These are phyloP conservation scores for Coreius guichenoti DNA, from an alignment of 2,797 vertebrate species.

Conservation along the genomic window DNA sequence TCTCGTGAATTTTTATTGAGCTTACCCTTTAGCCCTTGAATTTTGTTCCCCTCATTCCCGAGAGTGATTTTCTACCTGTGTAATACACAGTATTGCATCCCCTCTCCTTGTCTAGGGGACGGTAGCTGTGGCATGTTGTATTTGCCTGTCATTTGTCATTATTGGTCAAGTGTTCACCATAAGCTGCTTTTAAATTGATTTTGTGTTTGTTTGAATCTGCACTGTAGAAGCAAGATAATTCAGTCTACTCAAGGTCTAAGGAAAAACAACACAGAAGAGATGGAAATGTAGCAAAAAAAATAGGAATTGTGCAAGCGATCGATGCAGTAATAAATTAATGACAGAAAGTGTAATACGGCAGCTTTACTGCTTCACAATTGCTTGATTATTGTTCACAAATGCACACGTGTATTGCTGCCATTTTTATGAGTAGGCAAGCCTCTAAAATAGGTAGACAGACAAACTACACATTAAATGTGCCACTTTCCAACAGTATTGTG, in stretches of 20 bases:
- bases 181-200: constrained; percentile 60
- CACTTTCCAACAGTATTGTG: background rate
- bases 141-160: constrained; percentile 60
- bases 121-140: constrained; percentile 31
- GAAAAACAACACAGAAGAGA: constrained; percentile 48
- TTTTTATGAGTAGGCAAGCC: background rate
- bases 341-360: background rate
- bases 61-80: background rate
- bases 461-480: background rate
- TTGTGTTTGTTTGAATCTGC: constrained; percentile 63
- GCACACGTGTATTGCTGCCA: background rate
- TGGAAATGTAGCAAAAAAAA: background rate
- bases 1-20: background rate
- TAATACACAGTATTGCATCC: constrained; percentile 17
- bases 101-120: constrained; percentile 20
- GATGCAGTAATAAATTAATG: background rate
- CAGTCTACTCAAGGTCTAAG: constrained; percentile 57
- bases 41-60: background rate
- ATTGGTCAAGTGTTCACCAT: constrained; percentile 41
- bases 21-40: background rate
- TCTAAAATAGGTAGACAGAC: background rate
- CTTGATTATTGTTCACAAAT: constrained; percentile 1
- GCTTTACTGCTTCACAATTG: background rate
- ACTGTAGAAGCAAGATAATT: constrained; percentile 62
- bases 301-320: constrained; percentile 26